Conservation (phyloP, 2,113 vertebrate species). For the Dicaeum eximium region DNA sequence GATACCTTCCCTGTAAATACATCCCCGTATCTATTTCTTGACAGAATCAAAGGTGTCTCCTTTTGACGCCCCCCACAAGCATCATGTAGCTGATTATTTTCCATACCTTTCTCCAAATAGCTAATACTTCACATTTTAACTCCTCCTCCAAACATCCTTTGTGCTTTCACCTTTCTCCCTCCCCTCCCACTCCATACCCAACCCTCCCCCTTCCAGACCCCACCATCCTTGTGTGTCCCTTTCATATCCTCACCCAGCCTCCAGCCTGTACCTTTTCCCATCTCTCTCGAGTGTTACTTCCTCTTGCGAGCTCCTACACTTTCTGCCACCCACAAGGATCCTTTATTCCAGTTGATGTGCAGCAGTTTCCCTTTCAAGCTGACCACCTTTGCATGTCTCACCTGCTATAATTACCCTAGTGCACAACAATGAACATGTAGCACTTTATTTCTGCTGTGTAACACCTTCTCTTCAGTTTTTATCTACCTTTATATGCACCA, state of each 20-base stretch:
- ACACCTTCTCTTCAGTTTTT: not conserved
- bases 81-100: conserved; percentile 20
- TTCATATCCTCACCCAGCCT: not conserved
- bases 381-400: not conserved
- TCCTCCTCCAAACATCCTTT: conserved; percentile 49
- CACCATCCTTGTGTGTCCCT: not conserved
- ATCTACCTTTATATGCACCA: not conserved
- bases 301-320: not conserved
- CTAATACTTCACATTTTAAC: conserved; percentile 8
- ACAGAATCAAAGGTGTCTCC: conserved; percentile 16
- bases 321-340: not conserved
- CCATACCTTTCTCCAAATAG: conserved; percentile 56
- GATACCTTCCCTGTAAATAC: not conserved
- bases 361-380: not conserved
- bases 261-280: not conserved
- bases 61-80: not conserved
- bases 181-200: not conserved
- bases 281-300: not conserved
- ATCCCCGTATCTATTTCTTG: not conserved
- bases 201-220: not conserved
- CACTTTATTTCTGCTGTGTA: not conserved
- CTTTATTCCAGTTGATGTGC: not conserved
- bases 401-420: not conserved
- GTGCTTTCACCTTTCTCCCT: conserved; percentile 4
- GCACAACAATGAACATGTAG: not conserved